Base-by-base conservation (phyloP, 1,140 invertebrate genomes). In the Belonocnema kinseyi region DNA sequence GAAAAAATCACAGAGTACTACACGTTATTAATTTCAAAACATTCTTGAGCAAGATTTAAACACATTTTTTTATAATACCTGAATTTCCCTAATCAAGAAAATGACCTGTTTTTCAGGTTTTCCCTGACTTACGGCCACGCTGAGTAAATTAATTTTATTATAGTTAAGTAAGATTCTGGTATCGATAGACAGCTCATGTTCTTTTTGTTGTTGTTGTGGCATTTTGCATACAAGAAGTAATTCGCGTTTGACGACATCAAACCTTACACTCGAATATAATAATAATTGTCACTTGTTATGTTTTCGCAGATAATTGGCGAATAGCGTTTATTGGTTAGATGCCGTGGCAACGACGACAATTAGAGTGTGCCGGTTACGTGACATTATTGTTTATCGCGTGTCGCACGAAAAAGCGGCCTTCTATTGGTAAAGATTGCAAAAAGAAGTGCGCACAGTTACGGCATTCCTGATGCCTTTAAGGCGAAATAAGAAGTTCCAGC, bases 361-460 rank as follows among this genome's bases (percentile, higher is more conserved):
- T 87, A 84, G 82, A 72, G n/a, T 71, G 50, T 66, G 61, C 61
- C 61, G 61, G 33, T 76, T 71, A 77, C 74, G 81, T 78, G 84
- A 79, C 78, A 77, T 85, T 85, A 82, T 81, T 73, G 75, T 75
- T 82, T 80, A 86, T 85, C 85, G 87, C 83, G 83, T 84, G 85
- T 82, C 50, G 79, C 82, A 85, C 83, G 86, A 74, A 77, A 76
- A 72, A 58, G 58, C 61, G 19, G 50, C 70, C 12, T 61, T 50
- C 46, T 72, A 58, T 21, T 50, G 17, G 73, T 58, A 50, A 61
- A 17, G n/a, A 56, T 33, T 54, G 52, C 56, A 70, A 76, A 80
- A 80, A 75, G 78, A 80, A 33, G 10, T 13, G 1, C 26, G 4
- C 8, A 46, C 5, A 46, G 40, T 66, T 14, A 40, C 5, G 26